Conservation (phyloP, 2,113 vertebrate genomes). For the Scopus umbretta region DNA sequence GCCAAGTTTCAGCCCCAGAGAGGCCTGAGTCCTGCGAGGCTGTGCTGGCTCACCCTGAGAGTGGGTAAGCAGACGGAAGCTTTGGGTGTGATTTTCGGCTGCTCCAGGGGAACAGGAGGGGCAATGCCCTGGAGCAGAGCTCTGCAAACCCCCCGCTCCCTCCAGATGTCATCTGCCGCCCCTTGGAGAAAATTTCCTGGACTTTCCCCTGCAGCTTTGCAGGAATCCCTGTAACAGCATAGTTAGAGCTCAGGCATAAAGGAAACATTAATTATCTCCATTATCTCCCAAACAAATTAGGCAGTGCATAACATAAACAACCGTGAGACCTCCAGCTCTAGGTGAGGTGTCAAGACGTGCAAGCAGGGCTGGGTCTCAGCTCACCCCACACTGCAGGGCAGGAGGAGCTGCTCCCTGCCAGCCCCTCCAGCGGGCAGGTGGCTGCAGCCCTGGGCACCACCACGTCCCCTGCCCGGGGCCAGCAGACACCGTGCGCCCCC, state of each 20-base stretch:
- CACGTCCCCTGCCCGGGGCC: not conserved
- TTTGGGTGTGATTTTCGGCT: not conserved
- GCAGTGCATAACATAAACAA: not conserved
- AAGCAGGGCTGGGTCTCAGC: not conserved
- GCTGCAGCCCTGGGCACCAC: accelerated
- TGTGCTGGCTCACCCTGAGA: not conserved
- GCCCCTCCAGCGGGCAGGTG: not conserved
- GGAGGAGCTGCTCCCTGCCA: not conserved
- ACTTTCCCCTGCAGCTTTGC: not conserved
- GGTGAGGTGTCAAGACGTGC: accelerated
- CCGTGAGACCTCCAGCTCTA: not conserved
- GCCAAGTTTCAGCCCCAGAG: not conserved
- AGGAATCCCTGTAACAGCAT: not conserved
- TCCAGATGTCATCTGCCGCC: not conserved
- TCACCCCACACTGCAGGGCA: not conserved
- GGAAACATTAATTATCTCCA: not conserved
- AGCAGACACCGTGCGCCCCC: accelerated
- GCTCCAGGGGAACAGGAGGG: not conserved
- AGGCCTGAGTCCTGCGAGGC: not conserved
- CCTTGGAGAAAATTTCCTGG: not conserved
- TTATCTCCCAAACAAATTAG: not conserved
- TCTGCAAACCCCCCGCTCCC: not conserved
- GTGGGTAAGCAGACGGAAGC: not conserved
- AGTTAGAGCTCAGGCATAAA: not conserved
- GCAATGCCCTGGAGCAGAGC: not conserved